phyloP scores from a whole-genome alignment of 1,140 invertebrate species.

The Drosophila nigromelanica region DNA sequence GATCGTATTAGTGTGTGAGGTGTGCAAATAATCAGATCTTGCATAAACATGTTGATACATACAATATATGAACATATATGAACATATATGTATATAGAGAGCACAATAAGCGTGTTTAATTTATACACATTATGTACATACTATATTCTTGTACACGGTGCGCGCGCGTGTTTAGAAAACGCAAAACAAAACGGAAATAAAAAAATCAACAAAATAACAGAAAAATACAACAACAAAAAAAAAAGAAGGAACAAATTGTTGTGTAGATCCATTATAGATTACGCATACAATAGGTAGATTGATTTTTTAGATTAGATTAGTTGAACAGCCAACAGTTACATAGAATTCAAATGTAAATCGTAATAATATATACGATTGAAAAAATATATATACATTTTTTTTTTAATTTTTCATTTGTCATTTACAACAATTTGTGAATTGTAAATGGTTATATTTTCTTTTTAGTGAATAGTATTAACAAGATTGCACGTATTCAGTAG shows the following conservation, averaged over 20 bases:
- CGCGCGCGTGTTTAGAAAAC: constrained; percentile 73
- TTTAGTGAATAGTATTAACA: no score
- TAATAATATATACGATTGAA: no score
- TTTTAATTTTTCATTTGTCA: no score
- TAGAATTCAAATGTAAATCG: no score
- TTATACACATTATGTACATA: constrained; percentile 1
- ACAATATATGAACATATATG: neutral
- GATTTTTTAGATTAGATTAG: neutral
- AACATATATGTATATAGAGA: constrained; percentile 18
- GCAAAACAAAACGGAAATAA: constrained; percentile 69
- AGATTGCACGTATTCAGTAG: no score
- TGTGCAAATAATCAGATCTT: constrained; percentile 40
- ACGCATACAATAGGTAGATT: constrained; percentile 44
- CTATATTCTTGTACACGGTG: constrained; percentile 50
- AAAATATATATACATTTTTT: no score
- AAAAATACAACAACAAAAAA: constrained; percentile 45
- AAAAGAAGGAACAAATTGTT: constrained; percentile 48
- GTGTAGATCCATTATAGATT: constrained; percentile 59
- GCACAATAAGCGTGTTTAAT: constrained; percentile 11
- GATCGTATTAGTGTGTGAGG: constrained; percentile 25
- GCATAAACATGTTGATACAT: neutral
- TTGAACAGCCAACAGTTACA: neutral
- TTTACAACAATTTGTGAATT: neutral
- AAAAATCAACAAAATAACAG: constrained; percentile 26
- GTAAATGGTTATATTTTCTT: neutral